phyloP scores from a whole-genome alignment of 2,888 invertebrate species.

The Microchrysa polita region DNA sequence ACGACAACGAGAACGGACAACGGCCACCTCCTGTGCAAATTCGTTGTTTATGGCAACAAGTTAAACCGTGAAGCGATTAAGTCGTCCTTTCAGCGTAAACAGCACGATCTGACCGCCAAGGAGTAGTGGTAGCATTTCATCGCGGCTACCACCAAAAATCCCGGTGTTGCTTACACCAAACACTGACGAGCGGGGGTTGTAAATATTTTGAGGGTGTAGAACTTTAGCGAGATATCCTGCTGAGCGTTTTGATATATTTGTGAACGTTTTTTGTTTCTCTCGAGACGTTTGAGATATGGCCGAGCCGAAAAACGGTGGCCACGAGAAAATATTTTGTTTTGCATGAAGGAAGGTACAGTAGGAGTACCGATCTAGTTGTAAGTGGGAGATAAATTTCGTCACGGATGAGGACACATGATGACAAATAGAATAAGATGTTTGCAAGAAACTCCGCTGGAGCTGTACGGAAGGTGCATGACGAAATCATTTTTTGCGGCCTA shows the following conservation, averaged over 20 bases:
- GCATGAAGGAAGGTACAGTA: neutral
- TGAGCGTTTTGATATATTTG: constrained; percentile 15
- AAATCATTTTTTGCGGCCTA: neutral
- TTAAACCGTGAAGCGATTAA: constrained; percentile 50
- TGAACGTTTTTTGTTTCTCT: neutral
- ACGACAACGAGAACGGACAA: constrained; percentile 1
- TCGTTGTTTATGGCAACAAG: constrained; percentile 48
- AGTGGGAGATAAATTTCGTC: constrained; percentile 1
- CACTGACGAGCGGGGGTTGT: constrained; percentile 2
- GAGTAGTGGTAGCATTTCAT: constrained; percentile 23
- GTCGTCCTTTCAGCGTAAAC: constrained; percentile 32
- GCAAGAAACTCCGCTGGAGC: neutral
- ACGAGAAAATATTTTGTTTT: neutral
- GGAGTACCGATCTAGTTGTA: constrained; percentile 41
- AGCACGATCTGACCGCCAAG: constrained; percentile 40
- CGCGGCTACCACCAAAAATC: constrained; percentile 23
- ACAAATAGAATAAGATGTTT: neutral
- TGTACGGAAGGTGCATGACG: constrained; percentile 3
- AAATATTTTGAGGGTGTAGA: constrained; percentile 16
- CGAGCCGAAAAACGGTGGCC: neutral
- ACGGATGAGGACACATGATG: neutral
- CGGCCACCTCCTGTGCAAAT: constrained; percentile 41
- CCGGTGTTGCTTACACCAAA: neutral
- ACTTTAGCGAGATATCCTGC: constrained; percentile 20
- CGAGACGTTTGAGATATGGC: neutral